These are phyloP conservation scores for Struthio camelus DNA, from an alignment of 2,113 vertebrate genomes.

Conservation along the genomic window DNA sequence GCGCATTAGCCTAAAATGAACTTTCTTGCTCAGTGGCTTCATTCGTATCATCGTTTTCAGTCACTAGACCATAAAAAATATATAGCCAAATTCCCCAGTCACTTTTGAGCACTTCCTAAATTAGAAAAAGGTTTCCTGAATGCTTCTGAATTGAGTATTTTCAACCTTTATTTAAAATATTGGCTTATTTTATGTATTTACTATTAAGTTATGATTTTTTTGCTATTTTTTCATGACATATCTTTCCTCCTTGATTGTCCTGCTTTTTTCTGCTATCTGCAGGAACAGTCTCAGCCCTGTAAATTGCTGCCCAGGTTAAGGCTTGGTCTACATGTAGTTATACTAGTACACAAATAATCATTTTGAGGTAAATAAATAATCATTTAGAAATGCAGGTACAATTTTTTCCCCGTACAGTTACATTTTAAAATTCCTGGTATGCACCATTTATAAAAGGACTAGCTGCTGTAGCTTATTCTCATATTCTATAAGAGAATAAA, in stretches of 20 bases:
- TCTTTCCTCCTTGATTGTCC: neutral
- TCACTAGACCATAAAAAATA: conserved; percentile 49
- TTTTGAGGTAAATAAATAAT: neutral
- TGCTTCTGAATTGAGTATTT: neutral
- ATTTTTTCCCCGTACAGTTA: neutral
- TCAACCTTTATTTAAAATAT: neutral
- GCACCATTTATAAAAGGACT: neutral
- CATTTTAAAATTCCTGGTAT: accelerated
- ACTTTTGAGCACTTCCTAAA: conserved; percentile 6
- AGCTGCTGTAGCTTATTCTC: neutral
- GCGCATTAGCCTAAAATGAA: conserved; percentile 49
- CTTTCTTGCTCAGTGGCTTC: conserved; percentile 56
- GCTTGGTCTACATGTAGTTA: neutral
- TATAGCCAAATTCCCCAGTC: neutral
- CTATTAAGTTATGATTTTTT: neutral
- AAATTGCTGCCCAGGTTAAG: neutral
- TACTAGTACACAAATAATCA: neutral
- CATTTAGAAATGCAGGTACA: neutral
- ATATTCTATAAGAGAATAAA: neutral
- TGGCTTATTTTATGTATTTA: neutral
- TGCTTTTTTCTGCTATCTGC: neutral
- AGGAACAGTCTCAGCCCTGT: neutral
- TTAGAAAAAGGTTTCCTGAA: neutral
- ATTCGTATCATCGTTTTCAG: conserved; percentile 43
- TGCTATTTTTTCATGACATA: neutral